Base-by-base conservation (phyloP, 2,888 invertebrate species). In the Stenoptilia bipunctidactyla region DNA sequence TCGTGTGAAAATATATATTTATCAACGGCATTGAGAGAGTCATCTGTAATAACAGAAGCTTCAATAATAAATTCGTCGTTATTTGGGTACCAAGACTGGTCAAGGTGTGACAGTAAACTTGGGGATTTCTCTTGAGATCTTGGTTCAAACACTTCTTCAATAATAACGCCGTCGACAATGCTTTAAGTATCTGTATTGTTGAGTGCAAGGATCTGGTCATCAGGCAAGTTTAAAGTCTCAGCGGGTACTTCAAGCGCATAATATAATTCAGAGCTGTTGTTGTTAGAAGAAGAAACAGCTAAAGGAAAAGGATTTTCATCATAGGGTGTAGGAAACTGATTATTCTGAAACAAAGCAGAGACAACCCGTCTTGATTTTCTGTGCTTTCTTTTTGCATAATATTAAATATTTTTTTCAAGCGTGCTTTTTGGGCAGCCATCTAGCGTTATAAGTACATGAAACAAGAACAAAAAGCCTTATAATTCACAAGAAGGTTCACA, bases 271-370 rank as follows among this genome's bases (percentile, higher is more conserved):
- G 30, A 37, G 40, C 33, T 42, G 12, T 27, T 42, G 39, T 42
- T 39, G 30, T 30, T 30, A 30, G 30, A 30, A 40, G 34, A 37
- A 37, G 36, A 42, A 37, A 39, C 42, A 42, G 39, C 34, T 36
- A 33, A 40, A 39, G 34, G 34, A 36, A 38, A 42, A 40, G 40
- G 36, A 27, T 34, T 15, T 35, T 25, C 36, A 42, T 42, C 34
- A 37, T 42, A 42, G 37, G 37, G 33, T 42, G 34, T 42, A 36
- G 42, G 39, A 37, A 39, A 42, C 38, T 42, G 37, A 33, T 40
- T 42, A 40, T 40, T 42, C 35, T 40, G 36, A 42, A 42, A 40
- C 15, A 42, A 40, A 40, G 42, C 40, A 42, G 42, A 42, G 42
- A 40, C 40, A 33, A 39, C 37, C 40, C 40, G 37, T 42, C 33